A percentile compares a stretch with the other conserved stretches of the same genome.
These are phyloP conservation scores for Rousettus leschenaultii DNA, from an alignment of 2,113 vertebrate species.

Conservation along the genomic window DNA sequence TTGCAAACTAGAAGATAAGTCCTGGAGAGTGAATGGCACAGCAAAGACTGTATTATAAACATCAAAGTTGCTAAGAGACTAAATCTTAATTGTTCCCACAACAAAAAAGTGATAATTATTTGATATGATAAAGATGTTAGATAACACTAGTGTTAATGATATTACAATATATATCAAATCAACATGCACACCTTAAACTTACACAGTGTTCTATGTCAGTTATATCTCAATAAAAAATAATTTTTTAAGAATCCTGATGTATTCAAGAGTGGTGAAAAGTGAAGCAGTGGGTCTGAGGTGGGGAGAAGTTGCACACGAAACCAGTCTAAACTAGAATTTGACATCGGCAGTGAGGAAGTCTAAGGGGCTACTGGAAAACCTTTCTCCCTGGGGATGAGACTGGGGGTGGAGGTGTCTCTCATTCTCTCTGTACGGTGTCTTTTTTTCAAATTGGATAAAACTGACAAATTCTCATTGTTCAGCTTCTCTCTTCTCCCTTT, in stretches of 20 bases:
- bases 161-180: neutral
- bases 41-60: neutral
- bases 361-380: neutral
- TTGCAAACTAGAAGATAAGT: neutral
- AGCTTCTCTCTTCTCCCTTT: neutral
- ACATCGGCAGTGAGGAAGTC: too few species aligned
- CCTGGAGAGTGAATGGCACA: neutral
- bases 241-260: neutral
- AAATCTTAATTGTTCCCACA: too few species aligned
- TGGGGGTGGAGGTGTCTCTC: too few species aligned
- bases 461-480: neutral
- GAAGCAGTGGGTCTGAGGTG: too few species aligned
- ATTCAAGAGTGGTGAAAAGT: neutral
- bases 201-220: neutral
- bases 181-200: neutral
- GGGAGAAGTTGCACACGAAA: too few species aligned
- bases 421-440: too few species aligned
- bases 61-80: neutral
- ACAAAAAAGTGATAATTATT: neutral
- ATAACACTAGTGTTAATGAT: too few species aligned
- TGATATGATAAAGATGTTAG: neutral
- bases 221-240: neutral
- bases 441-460: neutral
- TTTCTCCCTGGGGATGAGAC: neutral
- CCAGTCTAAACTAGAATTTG: too few species aligned